Evolutionary conservation across 2,888 invertebrate species (phyloP).

Genomic region (Arge pagana): DNA sequence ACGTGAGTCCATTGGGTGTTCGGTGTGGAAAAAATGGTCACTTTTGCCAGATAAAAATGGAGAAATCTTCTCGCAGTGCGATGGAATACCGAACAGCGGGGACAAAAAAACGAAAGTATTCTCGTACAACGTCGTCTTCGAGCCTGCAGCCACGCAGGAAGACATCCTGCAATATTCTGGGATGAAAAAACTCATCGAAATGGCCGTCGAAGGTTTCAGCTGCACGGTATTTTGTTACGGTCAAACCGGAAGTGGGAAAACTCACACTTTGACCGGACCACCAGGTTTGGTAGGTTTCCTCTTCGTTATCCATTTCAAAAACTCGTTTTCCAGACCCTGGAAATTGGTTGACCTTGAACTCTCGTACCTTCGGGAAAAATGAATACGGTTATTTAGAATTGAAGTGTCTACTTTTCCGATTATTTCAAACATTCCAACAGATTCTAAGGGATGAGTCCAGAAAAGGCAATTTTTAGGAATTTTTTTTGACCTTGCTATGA

Average conservation of each 20-base stretch:
- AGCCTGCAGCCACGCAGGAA: constrained; percentile 82
- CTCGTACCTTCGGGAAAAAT: too few species aligned
- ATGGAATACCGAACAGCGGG: constrained; percentile 50
- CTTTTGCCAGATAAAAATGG: background rate
- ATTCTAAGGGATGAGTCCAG: too few species aligned
- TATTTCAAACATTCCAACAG: too few species aligned
- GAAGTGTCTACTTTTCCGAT: too few species aligned
- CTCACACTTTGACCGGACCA: constrained; percentile 92
- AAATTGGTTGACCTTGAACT: too few species aligned
- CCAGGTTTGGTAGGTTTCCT: constrained; percentile 73
- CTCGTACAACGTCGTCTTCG: constrained; percentile 93
- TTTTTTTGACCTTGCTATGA: too few species aligned
- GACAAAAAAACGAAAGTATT: constrained; percentile 83
- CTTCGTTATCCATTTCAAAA: constrained; percentile 21
- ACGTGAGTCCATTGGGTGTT: constrained; percentile 61
- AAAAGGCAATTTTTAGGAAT: too few species aligned
- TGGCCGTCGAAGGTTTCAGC: constrained; percentile 93
- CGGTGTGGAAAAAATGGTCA: constrained; percentile 39
- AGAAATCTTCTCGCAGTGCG: constrained; percentile 38
- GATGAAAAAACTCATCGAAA: constrained; percentile 86
- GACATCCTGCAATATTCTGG: constrained; percentile 91
- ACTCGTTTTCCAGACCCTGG: too few species aligned
- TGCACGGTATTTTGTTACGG: constrained; percentile 96
- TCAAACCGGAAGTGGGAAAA: constrained; percentile 96
- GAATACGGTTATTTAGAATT: too few species aligned